Evolutionary conservation across 2,797 vertebrate species (phyloP).

Genomic region (Sphaeramia orbicularis): DNA sequence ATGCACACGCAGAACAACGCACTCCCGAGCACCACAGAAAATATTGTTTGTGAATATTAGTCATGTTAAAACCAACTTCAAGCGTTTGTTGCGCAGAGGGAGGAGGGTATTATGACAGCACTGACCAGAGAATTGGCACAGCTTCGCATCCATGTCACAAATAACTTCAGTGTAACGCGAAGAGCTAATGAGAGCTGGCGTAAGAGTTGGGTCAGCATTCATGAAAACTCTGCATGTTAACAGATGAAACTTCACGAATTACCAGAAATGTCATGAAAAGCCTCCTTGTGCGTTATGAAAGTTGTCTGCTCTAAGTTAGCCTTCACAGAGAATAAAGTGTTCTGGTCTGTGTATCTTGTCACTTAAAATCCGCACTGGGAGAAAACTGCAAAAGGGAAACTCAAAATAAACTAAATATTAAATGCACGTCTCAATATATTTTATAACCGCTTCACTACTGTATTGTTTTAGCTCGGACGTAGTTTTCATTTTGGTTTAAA

Average conservation of each 20-base stretch:
- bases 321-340: slow-evolving; percentile 20
- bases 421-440: background rate
- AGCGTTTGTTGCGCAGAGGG: slow-evolving; percentile 10
- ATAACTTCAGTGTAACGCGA: slow-evolving; percentile 46
- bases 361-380: background rate
- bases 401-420: background rate
- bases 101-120: slow-evolving; percentile 47
- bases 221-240: slow-evolving; percentile 16
- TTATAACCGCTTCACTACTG: background rate
- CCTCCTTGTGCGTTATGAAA: slow-evolving; percentile 21
- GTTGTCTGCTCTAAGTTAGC: slow-evolving; percentile 44
- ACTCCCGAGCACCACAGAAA: slow-evolving; percentile 36
- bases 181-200: slow-evolving; percentile 56
- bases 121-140: slow-evolving; percentile 56
- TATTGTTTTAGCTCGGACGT: too few relatives aligned
- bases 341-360: slow-evolving; percentile 24
- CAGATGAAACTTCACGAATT: slow-evolving; percentile 34
- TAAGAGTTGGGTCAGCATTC: slow-evolving; percentile 41
- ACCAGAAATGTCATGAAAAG: slow-evolving; percentile 30
- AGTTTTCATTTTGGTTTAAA: too few relatives aligned
- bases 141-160: slow-evolving; percentile 44
- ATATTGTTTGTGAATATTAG: slow-evolving; percentile 67
- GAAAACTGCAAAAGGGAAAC: background rate
- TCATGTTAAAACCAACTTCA: slow-evolving; percentile 57
- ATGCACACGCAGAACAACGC: slow-evolving; percentile 5